Evolutionary conservation across 2,888 invertebrate species (phyloP), one percentile per base, ranked within the genome.

Genomic region (Germaria angustata): DNA sequence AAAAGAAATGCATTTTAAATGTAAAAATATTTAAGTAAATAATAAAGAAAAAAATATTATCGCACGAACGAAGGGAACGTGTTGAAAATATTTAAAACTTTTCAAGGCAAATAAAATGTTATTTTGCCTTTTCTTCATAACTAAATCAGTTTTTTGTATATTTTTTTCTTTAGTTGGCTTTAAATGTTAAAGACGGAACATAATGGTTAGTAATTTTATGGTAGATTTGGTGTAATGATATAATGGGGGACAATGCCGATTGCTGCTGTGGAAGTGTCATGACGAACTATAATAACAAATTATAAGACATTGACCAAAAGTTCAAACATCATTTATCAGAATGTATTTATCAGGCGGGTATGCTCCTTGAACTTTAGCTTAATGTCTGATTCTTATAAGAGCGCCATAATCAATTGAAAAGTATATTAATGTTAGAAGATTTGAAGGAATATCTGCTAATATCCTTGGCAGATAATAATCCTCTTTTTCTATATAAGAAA

Each of bases 11-110:
- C 55, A 69, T 44, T 55, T 34, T 55, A 69, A 55, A 41, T 69
- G n/a, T 55, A 22, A 34, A 55, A 69, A 55, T 69, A 69, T 55
- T 55, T 44, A 44, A 55, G 20, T 41, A 69, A 55, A 55, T 24
- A 69, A 44, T 9, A 5, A 15, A 13, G 9, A 34, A 41, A 55
- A 44, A 55, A 51, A 28, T 3, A 28, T 0, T 15, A 6, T 9
- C 24, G 7, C 57, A 57, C 17, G 41, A 46, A 57, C 24, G 11
- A 57, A 32, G 15, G 57, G 44, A 57, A 69, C 55, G 69, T 57
- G 69, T 34, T 57, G n/a, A 3, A 71, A 57, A 46, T 46, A 55
- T 55, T 55, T 55, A 32, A 34, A 69, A 55, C 3, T 15, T 36
- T 51, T 51, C 66, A 66, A 49, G 49, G 41, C 44, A 68, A 53